These are phyloP conservation scores for Vimba vimba DNA, from an alignment of 2,113 vertebrate species.

Conservation along the genomic window DNA sequence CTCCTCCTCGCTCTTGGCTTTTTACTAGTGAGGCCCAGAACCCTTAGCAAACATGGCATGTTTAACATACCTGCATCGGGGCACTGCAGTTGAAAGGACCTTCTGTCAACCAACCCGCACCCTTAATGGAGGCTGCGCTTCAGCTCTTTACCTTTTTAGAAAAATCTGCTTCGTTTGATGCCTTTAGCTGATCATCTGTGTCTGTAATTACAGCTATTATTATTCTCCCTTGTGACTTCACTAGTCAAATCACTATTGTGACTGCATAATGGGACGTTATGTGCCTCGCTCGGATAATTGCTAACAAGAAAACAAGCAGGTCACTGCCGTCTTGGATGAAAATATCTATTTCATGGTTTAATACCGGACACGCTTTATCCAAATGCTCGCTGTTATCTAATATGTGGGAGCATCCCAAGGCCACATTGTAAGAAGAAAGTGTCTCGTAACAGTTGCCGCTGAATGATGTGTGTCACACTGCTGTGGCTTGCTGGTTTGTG, in stretches of 20 bases:
- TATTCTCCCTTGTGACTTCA: constrained; percentile 9
- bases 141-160: constrained; percentile 29
- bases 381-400: neutral
- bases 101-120: constrained; percentile 36
- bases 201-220: constrained; percentile 37
- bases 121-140: constrained; percentile 15
- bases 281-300: neutral
- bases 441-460: neutral
- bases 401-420: constrained; percentile 16
- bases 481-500: neutral
- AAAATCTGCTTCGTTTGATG: constrained; percentile 17
- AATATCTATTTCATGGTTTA: constrained; percentile 27
- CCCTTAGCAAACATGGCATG: constrained; percentile 51
- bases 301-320: constrained; percentile 20
- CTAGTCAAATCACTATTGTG: constrained; percentile 8
- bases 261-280: constrained; percentile 11
- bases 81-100: constrained; percentile 34
- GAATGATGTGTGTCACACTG: neutral
- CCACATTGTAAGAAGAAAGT: constrained; percentile 1
- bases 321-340: neutral
- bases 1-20: neutral
- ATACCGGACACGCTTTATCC: constrained; percentile 6
- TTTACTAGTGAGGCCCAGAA: neutral
- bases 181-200: neutral
- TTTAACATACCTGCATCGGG: constrained; percentile 45